phyloP scores from a whole-genome alignment of 1,140 invertebrate species.

The Aphelenchoides besseyi region DNA sequence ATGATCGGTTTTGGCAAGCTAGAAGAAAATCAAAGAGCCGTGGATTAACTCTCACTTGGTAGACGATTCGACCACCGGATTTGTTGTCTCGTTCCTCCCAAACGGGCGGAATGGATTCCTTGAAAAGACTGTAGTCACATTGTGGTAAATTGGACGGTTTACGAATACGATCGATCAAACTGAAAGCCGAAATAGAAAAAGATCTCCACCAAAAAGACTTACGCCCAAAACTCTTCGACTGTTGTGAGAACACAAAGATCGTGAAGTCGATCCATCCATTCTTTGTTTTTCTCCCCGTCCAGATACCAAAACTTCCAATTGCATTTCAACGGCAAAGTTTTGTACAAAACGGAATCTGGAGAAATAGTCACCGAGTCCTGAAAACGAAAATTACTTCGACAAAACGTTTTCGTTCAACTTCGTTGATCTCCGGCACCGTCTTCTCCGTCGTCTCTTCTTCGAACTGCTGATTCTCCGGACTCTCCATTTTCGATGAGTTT shows the following conservation, averaged over 20 bases:
- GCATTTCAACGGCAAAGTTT: constrained; percentile 75
- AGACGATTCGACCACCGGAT: constrained; percentile 86
- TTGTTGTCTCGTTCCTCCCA: constrained; percentile 92
- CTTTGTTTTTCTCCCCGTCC: constrained; percentile 80
- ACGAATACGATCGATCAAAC: constrained; percentile 82
- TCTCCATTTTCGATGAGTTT: constrained; percentile 10
- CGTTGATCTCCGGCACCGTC: constrained; percentile 1
- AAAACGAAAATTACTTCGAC: neutral
- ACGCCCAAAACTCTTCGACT: constrained; percentile 99
- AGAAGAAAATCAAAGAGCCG: no score
- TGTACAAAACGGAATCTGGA: constrained; percentile 6
- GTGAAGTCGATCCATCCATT: constrained; percentile 88
- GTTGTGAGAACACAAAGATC: constrained; percentile 88
- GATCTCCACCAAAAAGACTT: constrained; percentile 57
- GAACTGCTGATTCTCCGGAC: constrained; percentile 9
- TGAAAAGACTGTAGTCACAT: constrained; percentile 90
- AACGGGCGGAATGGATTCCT: constrained; percentile 86
- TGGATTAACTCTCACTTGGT: constrained; percentile 64
- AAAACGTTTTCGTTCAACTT: neutral
- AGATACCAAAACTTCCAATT: constrained; percentile 96
- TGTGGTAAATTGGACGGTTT: constrained; percentile 79
- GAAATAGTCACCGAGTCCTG: constrained; percentile 3
- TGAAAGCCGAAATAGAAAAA: constrained; percentile 62
- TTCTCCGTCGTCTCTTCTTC: constrained; percentile 10
- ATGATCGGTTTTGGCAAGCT: constrained; percentile 65